phyloP scores from a whole-genome alignment of 2,797 vertebrate genomes.

The Liparis tanakae region DNA sequence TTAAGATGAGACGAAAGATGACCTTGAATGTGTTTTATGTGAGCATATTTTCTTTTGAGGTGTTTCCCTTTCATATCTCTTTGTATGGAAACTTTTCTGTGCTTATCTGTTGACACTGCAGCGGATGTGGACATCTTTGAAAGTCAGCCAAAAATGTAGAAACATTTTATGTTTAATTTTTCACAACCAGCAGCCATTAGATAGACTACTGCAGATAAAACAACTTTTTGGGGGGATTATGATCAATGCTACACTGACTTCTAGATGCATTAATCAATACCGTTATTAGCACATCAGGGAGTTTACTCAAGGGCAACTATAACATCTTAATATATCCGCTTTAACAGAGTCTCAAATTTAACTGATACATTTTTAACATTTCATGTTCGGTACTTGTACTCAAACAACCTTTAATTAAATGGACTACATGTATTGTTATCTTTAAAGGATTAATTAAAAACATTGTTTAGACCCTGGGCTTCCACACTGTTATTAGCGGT shows the following conservation, averaged over 20 bases:
- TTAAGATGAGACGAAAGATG: slow-evolving; percentile 7
- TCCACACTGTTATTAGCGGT: neutral
- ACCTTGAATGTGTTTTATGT: slow-evolving; percentile 6
- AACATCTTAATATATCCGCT: slow-evolving; percentile 44
- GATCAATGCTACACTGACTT: slow-evolving; percentile 52
- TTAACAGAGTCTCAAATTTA: slow-evolving; percentile 23
- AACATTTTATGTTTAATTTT: slow-evolving; percentile 63
- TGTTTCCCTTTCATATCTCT: slow-evolving; percentile 11
- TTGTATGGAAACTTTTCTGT: neutral
- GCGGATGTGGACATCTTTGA: slow-evolving; percentile 45
- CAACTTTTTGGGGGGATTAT: slow-evolving; percentile 50
- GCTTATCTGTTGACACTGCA: slow-evolving; percentile 32
- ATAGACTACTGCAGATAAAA: slow-evolving; percentile 35
- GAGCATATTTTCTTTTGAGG: neutral
- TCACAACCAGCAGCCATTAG: slow-evolving; percentile 55
- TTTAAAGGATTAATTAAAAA: neutral
- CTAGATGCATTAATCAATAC: slow-evolving; percentile 58
- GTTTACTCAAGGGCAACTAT: slow-evolving; percentile 58
- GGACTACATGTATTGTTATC: slow-evolving; percentile 3
- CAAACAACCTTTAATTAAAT: slow-evolving; percentile 6
- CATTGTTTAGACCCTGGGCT: neutral
- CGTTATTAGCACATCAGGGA: slow-evolving; percentile 29
- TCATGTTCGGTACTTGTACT: slow-evolving; percentile 4
- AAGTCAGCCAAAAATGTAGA: slow-evolving; percentile 54
- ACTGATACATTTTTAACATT: slow-evolving; percentile 24